These are phyloP conservation scores for Datnioides undecimradiatus DNA, from an alignment of 2,113 vertebrate species.

Conservation along the genomic window DNA sequence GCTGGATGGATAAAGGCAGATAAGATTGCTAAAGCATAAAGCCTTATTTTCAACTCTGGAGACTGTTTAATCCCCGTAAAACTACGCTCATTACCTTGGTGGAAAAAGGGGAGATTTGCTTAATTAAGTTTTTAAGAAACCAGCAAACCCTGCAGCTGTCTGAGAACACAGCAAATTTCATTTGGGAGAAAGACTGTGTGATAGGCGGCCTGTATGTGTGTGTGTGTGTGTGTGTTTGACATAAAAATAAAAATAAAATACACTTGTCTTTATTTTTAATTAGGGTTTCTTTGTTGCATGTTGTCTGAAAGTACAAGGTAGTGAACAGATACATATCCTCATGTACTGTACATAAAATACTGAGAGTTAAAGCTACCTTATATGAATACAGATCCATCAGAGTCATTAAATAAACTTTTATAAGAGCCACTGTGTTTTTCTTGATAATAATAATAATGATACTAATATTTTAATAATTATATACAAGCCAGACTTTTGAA, in stretches of 20 bases:
- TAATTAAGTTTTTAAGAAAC: slow-evolving; percentile 81
- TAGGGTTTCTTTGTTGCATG: slow-evolving; percentile 5
- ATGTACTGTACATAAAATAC: not conserved
- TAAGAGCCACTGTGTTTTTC: too few species aligned
- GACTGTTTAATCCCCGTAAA: slow-evolving; percentile 77
- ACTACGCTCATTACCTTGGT: slow-evolving; percentile 71
- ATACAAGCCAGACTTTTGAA: too few species aligned
- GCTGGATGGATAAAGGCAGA: slow-evolving; percentile 55
- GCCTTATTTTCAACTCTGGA: slow-evolving; percentile 61
- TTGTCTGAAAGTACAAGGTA: not conserved
- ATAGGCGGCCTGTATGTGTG: slow-evolving; percentile 41
- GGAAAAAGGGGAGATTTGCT: slow-evolving; percentile 73
- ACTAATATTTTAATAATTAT: too few species aligned
- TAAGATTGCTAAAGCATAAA: slow-evolving; percentile 57
- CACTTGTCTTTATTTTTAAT: slow-evolving; percentile 19
- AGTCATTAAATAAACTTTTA: too few species aligned
- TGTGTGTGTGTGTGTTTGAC: not conserved
- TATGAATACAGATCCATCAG: not conserved
- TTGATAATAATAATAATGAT: too few species aligned
- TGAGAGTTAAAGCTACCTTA: not conserved
- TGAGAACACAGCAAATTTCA: slow-evolving; percentile 62
- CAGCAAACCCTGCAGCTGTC: slow-evolving; percentile 74
- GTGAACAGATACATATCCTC: not conserved
- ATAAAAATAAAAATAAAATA: slow-evolving; percentile 15
- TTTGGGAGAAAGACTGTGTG: slow-evolving; percentile 27